These are phyloP conservation scores for Spisula solida DNA, from an alignment of 2,888 invertebrate genomes.

Conservation along the genomic window DNA sequence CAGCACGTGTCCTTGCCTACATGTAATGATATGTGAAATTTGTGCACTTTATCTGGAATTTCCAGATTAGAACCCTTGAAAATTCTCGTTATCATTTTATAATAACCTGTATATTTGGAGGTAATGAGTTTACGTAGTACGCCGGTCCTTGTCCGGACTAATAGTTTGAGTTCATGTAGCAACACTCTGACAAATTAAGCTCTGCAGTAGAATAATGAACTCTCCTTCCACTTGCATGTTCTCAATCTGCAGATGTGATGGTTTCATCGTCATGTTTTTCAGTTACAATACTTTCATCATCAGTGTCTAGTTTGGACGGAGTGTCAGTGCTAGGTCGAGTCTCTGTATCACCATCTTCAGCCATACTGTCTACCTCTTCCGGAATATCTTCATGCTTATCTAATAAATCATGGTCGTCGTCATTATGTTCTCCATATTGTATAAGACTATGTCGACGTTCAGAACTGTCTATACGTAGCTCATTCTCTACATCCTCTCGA, in stretches of 20 bases:
- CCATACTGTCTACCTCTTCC: conserved; percentile 53
- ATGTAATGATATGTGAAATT: neutral
- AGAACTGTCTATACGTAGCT: conserved; percentile 59
- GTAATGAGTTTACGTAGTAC: conserved; percentile 9
- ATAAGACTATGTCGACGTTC: conserved; percentile 68
- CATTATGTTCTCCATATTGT: conserved; percentile 61
- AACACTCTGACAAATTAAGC: neutral
- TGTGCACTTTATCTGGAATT: neutral
- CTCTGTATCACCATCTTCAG: conserved; percentile 44
- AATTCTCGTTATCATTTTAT: neutral
- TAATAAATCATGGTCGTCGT: conserved; percentile 59
- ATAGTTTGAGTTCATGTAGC: neutral
- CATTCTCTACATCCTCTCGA: conserved; percentile 73
- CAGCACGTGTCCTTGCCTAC: neutral
- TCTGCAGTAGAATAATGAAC: neutral
- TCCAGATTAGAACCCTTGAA: neutral
- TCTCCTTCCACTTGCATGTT: neutral
- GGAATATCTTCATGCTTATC: conserved; percentile 44
- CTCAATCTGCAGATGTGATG: conserved; percentile 14
- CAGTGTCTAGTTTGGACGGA: conserved; percentile 19
- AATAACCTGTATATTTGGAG: neutral
- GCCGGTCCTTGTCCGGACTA: neutral
- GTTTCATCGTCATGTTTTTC: conserved; percentile 30
- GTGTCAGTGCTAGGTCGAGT: conserved; percentile 36
- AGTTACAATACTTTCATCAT: conserved; percentile 16